A percentile compares a stretch with the other conserved stretches of the same genome.
Conservation (phyloP, 2,797 vertebrate genomes). For the Gymnoscopelus braueri region DNA sequence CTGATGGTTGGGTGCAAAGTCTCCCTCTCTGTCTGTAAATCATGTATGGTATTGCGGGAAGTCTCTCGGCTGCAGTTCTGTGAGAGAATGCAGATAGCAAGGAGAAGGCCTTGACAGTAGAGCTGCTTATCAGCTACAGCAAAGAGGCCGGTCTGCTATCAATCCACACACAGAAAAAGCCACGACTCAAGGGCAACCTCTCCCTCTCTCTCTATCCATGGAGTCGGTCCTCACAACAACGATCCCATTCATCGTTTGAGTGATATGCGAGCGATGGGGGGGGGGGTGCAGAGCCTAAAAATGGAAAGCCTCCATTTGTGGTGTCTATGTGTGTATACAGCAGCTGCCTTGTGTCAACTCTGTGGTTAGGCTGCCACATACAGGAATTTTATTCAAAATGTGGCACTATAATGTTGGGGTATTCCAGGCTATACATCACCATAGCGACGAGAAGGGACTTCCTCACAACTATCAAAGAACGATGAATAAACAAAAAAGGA, state of each 20-base stretch:
- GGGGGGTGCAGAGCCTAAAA: not conserved
- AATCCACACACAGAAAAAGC: conserved; percentile 20
- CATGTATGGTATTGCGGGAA: too few species aligned
- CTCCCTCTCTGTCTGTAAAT: too few species aligned
- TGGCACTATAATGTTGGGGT: conserved; percentile 6
- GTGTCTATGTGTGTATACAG: not conserved
- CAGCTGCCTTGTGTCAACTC: not conserved
- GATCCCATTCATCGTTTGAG: conserved; percentile 43
- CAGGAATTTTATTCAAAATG: not conserved
- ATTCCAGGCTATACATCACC: not conserved
- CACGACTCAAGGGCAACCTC: conserved; percentile 47
- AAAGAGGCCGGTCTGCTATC: conserved; percentile 48
- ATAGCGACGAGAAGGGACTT: conserved; percentile 19
- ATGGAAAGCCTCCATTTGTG: conserved; percentile 2
- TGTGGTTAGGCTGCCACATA: conserved; percentile 1
- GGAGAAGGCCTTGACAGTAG: conserved; percentile 43
- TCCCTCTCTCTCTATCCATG: not conserved
- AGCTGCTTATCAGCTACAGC: conserved; percentile 58
- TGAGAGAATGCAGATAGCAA: too few species aligned
- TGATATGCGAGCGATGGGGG: not conserved
- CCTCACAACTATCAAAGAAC: not conserved
- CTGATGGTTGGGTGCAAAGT: too few species aligned
- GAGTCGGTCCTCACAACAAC: conserved; percentile 31
- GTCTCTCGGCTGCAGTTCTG: too few species aligned
- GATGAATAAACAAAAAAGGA: too few species aligned